phyloP scores from a whole-genome alignment of 2,888 invertebrate species.

The Pristionchus arcanus region DNA sequence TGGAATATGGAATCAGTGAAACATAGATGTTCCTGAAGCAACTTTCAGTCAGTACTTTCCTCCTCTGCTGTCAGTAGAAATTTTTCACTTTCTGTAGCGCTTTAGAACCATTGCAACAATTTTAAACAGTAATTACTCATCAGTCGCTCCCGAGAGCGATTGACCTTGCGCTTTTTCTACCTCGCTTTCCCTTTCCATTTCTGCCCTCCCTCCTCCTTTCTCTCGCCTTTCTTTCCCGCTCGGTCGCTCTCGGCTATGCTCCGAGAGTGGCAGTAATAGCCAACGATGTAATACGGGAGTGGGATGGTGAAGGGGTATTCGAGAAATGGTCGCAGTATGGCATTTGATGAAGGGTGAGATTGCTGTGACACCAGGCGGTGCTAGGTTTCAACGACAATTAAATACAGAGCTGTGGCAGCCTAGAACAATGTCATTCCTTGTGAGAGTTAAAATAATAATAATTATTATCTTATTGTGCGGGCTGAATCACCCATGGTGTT shows the following conservation, averaged over 20 bases:
- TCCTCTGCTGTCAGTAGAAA: too few relatives aligned
- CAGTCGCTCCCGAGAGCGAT: background rate
- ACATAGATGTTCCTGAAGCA: background rate
- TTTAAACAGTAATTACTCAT: background rate
- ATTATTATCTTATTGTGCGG: too few relatives aligned
- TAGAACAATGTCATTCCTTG: too few relatives aligned
- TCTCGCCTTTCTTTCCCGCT: background rate
- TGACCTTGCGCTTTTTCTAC: background rate
- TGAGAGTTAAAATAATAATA: too few relatives aligned
- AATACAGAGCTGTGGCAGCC: background rate
- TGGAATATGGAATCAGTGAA: background rate
- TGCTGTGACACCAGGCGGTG: background rate
- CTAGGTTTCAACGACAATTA: background rate
- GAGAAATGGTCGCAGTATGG: background rate
- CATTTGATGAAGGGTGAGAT: background rate
- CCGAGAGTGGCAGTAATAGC: background rate
- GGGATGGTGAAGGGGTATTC: background rate
- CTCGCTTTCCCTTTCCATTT: background rate
- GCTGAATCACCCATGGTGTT: too few relatives aligned
- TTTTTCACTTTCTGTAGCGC: background rate
- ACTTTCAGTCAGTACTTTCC: background rate
- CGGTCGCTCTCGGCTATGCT: constrained; percentile 3
- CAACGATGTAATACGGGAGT: constrained; percentile 6
- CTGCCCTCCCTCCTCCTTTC: background rate
- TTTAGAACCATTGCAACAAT: background rate